These are phyloP conservation scores for Podabrus alpinus DNA, from an alignment of 2,888 invertebrate genomes.

Conservation along the genomic window DNA sequence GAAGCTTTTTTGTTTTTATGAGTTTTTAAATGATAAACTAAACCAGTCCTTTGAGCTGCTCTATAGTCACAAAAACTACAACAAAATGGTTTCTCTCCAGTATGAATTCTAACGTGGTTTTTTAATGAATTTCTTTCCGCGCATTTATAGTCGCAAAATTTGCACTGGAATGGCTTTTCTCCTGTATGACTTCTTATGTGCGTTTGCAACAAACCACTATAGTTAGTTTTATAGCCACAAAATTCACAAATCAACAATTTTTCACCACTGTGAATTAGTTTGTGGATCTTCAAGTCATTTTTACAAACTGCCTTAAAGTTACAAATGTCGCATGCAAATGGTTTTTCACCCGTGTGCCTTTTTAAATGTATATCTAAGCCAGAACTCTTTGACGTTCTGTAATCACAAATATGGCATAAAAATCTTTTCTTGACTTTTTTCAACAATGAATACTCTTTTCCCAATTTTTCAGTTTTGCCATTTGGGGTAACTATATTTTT, in stretches of 20 bases:
- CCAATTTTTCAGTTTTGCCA: too few species aligned
- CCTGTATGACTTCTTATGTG: constrained; percentile 53
- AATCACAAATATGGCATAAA: not conserved
- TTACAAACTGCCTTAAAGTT: too few species aligned
- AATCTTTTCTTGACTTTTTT: not conserved
- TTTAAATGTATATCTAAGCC: not conserved
- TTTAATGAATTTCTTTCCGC: constrained; percentile 51
- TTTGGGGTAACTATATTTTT: too few species aligned
- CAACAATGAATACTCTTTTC: too few species aligned
- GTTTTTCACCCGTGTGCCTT: not conserved
- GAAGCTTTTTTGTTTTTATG: too few species aligned
- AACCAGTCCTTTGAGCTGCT: not conserved
- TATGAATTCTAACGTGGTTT: constrained; percentile 52
- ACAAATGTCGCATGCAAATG: not conserved
- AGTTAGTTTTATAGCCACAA: not conserved
- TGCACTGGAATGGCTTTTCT: constrained; percentile 51
- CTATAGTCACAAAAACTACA: constrained; percentile 49
- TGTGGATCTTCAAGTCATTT: not conserved
- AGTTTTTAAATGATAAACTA: not conserved
- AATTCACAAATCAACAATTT: not conserved
- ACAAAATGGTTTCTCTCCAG: constrained; percentile 48
- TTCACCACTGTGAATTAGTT: not conserved
- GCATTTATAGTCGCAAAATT: constrained; percentile 39
- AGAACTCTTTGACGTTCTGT: not conserved
- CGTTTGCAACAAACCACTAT: not conserved